Evolutionary conservation across 1,140 invertebrate genomes (phyloP), one percentile per base, ranked within the genome.

Genomic region (Rhyzopertha dominica): DNA sequence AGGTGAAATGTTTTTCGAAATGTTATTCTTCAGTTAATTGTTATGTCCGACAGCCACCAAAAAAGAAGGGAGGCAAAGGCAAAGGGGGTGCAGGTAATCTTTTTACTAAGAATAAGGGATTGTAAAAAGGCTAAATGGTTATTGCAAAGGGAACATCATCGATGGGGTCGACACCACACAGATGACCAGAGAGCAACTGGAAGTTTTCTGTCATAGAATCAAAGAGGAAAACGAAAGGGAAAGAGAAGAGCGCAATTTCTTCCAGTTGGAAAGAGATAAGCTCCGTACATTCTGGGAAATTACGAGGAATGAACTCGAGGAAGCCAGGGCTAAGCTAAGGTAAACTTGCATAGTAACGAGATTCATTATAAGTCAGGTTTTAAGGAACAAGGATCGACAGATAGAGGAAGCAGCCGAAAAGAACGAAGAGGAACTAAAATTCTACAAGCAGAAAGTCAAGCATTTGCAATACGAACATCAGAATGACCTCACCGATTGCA

Each of bases 211-310:
- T 5, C 72, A 85, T 18, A 79, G 83, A 58, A 80, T 96, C n/a
- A 81, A 90, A 59, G 88, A 93, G 56, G 91, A 96, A 71, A 74
- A 95, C 62, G 92, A 96, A 60, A 78, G 89, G 30, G 93, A 96
- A 70, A 75, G 92, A 54, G 92, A 96, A 69, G 92, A 97, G 67
- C 72, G 93, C 52, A 96, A 96, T 67, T 95, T 87, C 63, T 95
- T 96, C 58, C 93, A 96, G 72, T 65, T 96, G 36, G 94, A 98
- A 69, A 75, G 93, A 54, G 93, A 97, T 65, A 95, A 95, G 71
- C 79, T 96, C 10, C 78, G 90, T 49, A 90, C 87, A 19, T 95
- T 95, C 69, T 96, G 92, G 92, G 91, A 96, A 66, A 88, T 92
- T 31, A 87, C 88, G 1, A 78, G 85, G 53, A 79, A 84, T 53